Evolutionary conservation across 1,140 invertebrate genomes (phyloP).

Genomic region (Marisa cornuarietis): DNA sequence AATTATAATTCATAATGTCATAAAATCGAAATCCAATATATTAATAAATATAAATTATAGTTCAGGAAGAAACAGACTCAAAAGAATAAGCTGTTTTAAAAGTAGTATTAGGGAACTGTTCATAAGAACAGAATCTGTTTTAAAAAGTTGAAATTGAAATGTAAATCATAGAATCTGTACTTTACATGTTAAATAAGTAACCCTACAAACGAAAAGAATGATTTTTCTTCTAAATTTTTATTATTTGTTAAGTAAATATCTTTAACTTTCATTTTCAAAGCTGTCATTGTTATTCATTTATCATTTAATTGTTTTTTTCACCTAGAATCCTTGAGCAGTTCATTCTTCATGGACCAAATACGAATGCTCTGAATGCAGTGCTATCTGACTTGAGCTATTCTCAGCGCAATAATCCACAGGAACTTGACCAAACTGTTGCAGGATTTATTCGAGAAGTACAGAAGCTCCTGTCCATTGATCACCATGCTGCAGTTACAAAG

Average conservation of each 20-base stretch:
- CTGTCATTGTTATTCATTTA: not conserved
- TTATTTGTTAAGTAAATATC: not conserved
- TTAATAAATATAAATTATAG: too few relatives aligned
- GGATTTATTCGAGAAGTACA: slow-evolving; percentile 43
- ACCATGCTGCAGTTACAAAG: slow-evolving; percentile 34
- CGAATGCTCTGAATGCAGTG: slow-evolving; percentile 37
- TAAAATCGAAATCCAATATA: too few relatives aligned
- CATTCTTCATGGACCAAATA: slow-evolving; percentile 45
- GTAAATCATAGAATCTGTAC: too few relatives aligned
- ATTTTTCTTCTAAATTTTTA: not conserved
- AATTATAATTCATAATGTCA: too few relatives aligned
- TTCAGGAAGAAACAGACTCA: too few relatives aligned
- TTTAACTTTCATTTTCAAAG: not conserved
- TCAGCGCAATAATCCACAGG: slow-evolving; percentile 41
- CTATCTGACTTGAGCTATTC: slow-evolving; percentile 36
- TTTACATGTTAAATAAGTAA: too few relatives aligned
- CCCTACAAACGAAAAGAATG: too few relatives aligned
- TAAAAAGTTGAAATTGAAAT: too few relatives aligned
- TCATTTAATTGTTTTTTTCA: not conserved
- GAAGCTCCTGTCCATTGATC: slow-evolving; percentile 25
- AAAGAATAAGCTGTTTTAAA: too few relatives aligned
- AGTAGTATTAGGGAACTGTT: too few relatives aligned
- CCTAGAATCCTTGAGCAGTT: slow-evolving; percentile 56
- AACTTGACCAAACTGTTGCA: slow-evolving; percentile 46
- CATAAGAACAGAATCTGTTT: too few relatives aligned